phyloP scores from a whole-genome alignment of 1,140 invertebrate genomes.

The Pachyrhynchus sulphureomaculatus region DNA sequence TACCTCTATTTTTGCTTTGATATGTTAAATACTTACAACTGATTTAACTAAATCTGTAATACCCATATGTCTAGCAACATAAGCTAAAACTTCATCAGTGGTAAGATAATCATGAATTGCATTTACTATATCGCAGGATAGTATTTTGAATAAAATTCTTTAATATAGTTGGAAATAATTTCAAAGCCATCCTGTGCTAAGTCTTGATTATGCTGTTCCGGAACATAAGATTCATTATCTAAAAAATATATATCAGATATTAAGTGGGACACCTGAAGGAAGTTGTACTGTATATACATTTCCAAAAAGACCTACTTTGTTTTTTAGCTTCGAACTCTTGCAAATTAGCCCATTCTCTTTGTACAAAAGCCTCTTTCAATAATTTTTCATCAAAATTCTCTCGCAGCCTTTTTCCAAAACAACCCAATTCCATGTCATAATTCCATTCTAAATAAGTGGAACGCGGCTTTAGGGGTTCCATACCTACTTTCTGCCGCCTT shows the following conservation, averaged over 20 bases:
- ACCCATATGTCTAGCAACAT: constrained; percentile 74
- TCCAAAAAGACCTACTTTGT: not conserved
- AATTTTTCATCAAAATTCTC: constrained; percentile 76
- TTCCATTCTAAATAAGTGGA: constrained; percentile 81
- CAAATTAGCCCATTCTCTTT: constrained; percentile 65
- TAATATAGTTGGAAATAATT: constrained; percentile 61
- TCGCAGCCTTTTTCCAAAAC: constrained; percentile 82
- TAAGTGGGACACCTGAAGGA: not conserved
- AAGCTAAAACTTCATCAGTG: constrained; percentile 64
- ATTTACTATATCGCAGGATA: constrained; percentile 68
- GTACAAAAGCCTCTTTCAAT: constrained; percentile 75
- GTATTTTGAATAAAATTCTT: constrained; percentile 62
- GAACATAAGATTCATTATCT: constrained; percentile 17
- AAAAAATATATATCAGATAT: not conserved
- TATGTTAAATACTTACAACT: constrained; percentile 56
- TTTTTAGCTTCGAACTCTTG: constrained; percentile 34
- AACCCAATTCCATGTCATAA: constrained; percentile 82
- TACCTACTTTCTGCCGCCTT: constrained; percentile 49
- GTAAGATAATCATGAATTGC: constrained; percentile 67
- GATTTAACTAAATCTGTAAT: constrained; percentile 78
- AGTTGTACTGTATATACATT: not conserved
- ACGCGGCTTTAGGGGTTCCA: constrained; percentile 53
- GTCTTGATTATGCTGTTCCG: constrained; percentile 62
- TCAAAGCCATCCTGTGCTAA: constrained; percentile 66
- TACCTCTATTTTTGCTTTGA: too few relatives aligned